Percentiles rank a stretch among this genome's conserved stretches.
Conservation (phyloP, 2,797 vertebrate genomes). For the Enteromius treurensis region DNA sequence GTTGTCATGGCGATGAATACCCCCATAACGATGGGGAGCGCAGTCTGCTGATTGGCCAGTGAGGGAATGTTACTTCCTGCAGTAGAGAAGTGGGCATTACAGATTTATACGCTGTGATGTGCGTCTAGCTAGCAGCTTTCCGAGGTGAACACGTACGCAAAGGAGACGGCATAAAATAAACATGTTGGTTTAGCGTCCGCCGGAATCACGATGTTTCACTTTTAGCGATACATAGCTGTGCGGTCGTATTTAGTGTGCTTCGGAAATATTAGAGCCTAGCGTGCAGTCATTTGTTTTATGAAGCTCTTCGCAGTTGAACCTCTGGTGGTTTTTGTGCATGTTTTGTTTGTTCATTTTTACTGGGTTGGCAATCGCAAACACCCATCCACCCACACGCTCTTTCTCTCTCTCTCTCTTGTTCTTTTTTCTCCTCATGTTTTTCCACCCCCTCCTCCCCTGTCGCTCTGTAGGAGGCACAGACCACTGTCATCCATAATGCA, state of each 20-base stretch:
- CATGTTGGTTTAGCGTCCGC: neutral
- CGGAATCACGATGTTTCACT: neutral
- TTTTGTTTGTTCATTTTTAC: conserved; percentile 24
- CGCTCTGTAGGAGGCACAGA: conserved; percentile 87
- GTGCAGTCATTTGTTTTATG: neutral
- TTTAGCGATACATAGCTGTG: neutral
- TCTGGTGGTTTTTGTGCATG: conserved; percentile 16
- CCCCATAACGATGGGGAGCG: conserved; percentile 65
- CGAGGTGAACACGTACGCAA: neutral
- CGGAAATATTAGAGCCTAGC: neutral
- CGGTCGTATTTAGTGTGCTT: neutral
- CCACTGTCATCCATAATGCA: conserved; percentile 98
- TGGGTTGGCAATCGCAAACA: conserved; percentile 47
- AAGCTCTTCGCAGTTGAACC: neutral
- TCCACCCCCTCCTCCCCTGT: conserved; percentile 52
- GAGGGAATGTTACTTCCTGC: conserved; percentile 69
- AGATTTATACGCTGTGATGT: conserved; percentile 27
- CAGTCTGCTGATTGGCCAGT: conserved; percentile 69
- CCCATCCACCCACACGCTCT: conserved; percentile 52
- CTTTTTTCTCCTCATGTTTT: conserved; percentile 23
- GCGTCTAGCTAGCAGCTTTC: conserved; percentile 8
- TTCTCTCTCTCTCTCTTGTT: neutral
- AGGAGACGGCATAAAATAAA: conserved; percentile 17
- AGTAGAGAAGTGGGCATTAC: conserved; percentile 27
- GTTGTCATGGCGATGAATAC: conserved; percentile 70